phyloP scores from a whole-genome alignment of 2,797 vertebrate genomes.

The Salarias fasciatus region DNA sequence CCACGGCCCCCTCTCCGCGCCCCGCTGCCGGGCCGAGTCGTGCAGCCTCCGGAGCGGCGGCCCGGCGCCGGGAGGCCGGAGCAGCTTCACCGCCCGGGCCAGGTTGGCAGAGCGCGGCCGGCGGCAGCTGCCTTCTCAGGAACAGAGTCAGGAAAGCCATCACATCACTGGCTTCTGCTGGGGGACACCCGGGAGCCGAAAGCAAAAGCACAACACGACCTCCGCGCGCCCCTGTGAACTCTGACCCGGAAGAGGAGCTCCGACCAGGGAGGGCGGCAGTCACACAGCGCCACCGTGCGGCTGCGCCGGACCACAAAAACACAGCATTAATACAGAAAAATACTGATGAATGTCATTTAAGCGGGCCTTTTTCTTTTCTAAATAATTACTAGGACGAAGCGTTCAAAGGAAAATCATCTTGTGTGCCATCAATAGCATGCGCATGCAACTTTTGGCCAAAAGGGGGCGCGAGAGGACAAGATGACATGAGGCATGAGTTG shows the following conservation, averaged over 20 bases:
- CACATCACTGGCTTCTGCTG: conserved; percentile 38
- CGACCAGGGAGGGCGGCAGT: fast-evolving
- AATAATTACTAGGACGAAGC: no score
- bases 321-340: no score
- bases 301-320: fast-evolving
- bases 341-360: no score
- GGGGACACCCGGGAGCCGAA: not conserved
- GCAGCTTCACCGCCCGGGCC: conserved; percentile 34
- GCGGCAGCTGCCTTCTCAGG: conserved; percentile 73
- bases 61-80: conserved; percentile 26
- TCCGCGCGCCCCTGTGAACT: conserved; percentile 64
- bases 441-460: not conserved
- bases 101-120: conserved; percentile 47
- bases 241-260: conserved; percentile 47
- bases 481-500: no score
- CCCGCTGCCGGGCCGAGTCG: conserved; percentile 57
- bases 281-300: conserved; percentile 59
- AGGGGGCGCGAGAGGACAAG: conserved; percentile 25
- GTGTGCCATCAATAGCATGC: not conserved
- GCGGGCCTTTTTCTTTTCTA: no score
- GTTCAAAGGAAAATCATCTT: no score
- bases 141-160: conserved; percentile 79
- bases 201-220: conserved; percentile 67
- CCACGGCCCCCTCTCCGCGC: conserved; percentile 73
- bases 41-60: conserved; percentile 61